phyloP scores from a whole-genome alignment of 2,888 invertebrate genomes.

The Campopleginae sp. region DNA sequence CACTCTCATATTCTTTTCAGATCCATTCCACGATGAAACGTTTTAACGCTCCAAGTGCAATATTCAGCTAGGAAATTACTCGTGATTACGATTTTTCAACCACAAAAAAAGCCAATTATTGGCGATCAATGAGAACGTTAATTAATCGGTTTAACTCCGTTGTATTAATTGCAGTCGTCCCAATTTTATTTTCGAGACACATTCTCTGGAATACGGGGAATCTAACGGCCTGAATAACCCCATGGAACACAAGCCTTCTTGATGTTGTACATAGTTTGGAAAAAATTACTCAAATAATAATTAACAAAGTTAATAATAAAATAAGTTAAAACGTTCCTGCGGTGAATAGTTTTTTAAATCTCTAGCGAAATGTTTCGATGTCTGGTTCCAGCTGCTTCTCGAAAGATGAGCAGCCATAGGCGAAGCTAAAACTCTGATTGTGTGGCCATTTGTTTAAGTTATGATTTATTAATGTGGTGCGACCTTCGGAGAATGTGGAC shows the following conservation, averaged over 20 bases:
- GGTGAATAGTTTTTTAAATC: too few species aligned
- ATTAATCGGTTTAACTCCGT: background rate
- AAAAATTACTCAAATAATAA: background rate
- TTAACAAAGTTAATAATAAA: too few species aligned
- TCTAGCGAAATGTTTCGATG: too few species aligned
- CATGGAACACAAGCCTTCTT: background rate
- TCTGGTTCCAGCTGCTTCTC: too few species aligned
- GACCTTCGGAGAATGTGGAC: background rate
- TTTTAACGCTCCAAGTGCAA: constrained; percentile 39
- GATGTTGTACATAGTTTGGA: background rate
- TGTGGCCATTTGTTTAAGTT: too few species aligned
- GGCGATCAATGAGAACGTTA: background rate
- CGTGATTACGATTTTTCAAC: background rate
- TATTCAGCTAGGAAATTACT: constrained; percentile 37
- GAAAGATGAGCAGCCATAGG: too few species aligned
- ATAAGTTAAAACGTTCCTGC: too few species aligned
- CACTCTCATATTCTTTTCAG: background rate
- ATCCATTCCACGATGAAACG: background rate
- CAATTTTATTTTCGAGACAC: background rate
- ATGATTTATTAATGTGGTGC: background rate
- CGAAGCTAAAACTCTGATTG: too few species aligned
- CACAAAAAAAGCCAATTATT: background rate
- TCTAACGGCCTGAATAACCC: background rate
- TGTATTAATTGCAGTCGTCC: background rate
- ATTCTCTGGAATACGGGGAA: background rate